Base-by-base conservation (phyloP, 1,140 invertebrate species). In the Capitella teleta region DNA sequence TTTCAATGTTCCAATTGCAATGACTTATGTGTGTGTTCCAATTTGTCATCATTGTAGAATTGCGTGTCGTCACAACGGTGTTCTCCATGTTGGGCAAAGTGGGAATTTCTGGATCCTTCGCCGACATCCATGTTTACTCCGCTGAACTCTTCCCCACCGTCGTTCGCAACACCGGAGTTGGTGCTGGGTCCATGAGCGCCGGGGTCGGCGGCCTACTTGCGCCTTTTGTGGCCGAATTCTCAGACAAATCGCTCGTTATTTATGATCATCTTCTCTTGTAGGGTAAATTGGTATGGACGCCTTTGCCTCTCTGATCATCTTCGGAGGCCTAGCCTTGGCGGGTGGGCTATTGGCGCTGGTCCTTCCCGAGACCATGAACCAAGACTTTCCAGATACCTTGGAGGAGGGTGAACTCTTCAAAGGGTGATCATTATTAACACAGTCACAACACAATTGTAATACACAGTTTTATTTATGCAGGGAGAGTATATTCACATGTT, bases 331-430 rank as follows among this genome's bases (percentile, higher is more conserved):
- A 16, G 70, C 75, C 30, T 41, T 82, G 26, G 49, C 74, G 32
- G 76, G 78, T 24, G 78, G 76, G 28, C 30, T 77, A 0, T 47
- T 76, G 0, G 67, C 73, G 3, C 57, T 77, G 0, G 42, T 72
- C 0, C 54, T 80, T 5, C 81, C 81, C 12, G 80, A 82, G 67
- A 82, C 80, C 1, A 70, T 74, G 16, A 71, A 73, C 24, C 63
- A 67, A 25, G 63, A 68, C 18, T 62, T 82, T 0, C 72, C 76
- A 3, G 78, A 82, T 56, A 79, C 76, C 2, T 67, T 80, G 2
- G 70, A 77, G n/a, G 75, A 81, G 45, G 70, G 72, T 14, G 43
- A 70, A 36, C 53, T 57, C 3, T 56, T 63, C 41, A 56, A 52
- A 28, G 57, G 43, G 55, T 43, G n/a, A n/a, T n/a, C n/a, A n/a